Percentiles rank a stretch among this genome's conserved stretches.
phyloP scores from a whole-genome alignment of 2,888 invertebrate species.

The Drosophila aldrichi region DNA sequence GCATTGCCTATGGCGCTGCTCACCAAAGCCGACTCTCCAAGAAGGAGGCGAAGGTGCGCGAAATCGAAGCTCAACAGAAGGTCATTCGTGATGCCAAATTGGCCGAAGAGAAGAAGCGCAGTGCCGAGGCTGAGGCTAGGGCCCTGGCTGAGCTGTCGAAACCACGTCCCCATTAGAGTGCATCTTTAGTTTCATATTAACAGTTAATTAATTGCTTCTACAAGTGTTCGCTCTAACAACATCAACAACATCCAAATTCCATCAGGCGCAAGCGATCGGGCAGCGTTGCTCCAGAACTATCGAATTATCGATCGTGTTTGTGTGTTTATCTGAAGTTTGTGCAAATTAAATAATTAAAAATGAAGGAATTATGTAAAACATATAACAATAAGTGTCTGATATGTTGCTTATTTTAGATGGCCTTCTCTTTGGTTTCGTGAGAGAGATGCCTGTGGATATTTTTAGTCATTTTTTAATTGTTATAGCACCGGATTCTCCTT shows the following conservation, averaged over 20 bases:
- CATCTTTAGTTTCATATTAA: conserved; percentile 43
- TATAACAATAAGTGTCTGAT: conserved; percentile 8
- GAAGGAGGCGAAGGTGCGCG: conserved; percentile 88
- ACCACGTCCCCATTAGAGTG: conserved; percentile 56
- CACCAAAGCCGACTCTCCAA: conserved; percentile 89
- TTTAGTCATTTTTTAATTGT: not conserved
- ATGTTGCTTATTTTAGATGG: conserved; percentile 8
- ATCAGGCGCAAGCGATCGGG: conserved; percentile 28
- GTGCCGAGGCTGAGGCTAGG: conserved; percentile 85
- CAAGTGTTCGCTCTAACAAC: conserved; percentile 23
- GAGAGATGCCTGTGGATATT: not conserved
- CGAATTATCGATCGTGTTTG: conserved; percentile 60
- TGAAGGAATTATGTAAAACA: conserved; percentile 59
- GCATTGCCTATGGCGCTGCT: conserved; percentile 91
- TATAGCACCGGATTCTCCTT: not conserved
- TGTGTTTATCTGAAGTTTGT: conserved; percentile 59
- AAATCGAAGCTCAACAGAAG: conserved; percentile 89
- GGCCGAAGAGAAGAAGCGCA: conserved; percentile 89
- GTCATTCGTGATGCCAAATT: conserved; percentile 89
- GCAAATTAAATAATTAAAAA: conserved; percentile 66
- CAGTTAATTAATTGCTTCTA: conserved; percentile 43
- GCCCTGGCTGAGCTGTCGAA: conserved; percentile 76
- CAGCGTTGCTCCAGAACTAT: conserved; percentile 46
- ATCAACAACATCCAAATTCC: conserved; percentile 53
- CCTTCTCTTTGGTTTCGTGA: not conserved